Evolutionary conservation across 2,888 invertebrate species (phyloP), one percentile per base, ranked within the genome.

Genomic region (Philereme vetulata): DNA sequence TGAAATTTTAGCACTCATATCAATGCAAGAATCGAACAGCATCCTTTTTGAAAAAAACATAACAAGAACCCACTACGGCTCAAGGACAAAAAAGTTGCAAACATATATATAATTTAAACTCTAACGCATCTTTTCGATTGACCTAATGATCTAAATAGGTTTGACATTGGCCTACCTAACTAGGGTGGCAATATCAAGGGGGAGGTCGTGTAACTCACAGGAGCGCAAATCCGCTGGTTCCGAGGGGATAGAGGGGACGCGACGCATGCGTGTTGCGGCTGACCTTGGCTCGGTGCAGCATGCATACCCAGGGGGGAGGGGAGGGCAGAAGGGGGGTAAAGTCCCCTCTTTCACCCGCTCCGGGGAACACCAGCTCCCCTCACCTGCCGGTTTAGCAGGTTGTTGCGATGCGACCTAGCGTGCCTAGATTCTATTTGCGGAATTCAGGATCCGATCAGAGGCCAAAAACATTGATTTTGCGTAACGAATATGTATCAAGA

Each of bases 201-300:
- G 74, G 79, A 58, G 64, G 64, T 64, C 77, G 81, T 81, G 84
- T 80, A 82, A 78, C 72, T 82, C 78, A 78, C 80, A 85, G 86
- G 86, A 83, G 75, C 78, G 77, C 81, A 84, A 65, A 66, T 65
- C 64, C 58, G 62, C 58, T 62, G 58, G 46, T 47, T 57, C 49
- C 51, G 63, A 68, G 66, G 69, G 62, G 56, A 63, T 65, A 56
- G 58, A 52, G 61, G 70, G 72, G 66, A 74, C 70, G 74, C 73
- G 77, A 80, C 90, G 91, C 91, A 90, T 90, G 90, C 90, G 90
- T 85, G 88, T 86, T 81, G 72, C 82, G 85, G 81, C 82, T 90
- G 90, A 90, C 89, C 90, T 91, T 91, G 90, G 85, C 78, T 85
- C 86, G 88, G 85, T 90, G 90, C 91, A 90, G 84, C 89, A 86